phyloP scores from a whole-genome alignment of 2,113 vertebrate genomes.

The Corynorhinus townsendii region DNA sequence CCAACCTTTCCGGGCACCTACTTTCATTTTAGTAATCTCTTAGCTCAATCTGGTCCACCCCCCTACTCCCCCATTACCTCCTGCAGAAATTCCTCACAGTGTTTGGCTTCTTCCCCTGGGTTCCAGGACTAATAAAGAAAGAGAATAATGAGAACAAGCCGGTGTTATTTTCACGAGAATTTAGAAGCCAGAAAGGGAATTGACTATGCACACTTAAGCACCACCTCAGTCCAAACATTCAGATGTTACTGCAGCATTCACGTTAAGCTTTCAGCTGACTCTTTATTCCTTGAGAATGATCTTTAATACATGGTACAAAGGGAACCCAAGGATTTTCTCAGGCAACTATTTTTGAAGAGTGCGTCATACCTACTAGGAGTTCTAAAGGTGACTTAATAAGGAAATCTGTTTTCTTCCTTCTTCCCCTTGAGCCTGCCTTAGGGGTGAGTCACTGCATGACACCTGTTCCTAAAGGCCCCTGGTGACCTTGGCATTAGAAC shows the following conservation, averaged over 20 bases:
- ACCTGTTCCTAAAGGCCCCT: not conserved
- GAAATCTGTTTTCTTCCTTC: not conserved
- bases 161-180: not conserved
- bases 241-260: not conserved
- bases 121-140: not conserved
- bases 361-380: not conserved
- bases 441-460: not conserved
- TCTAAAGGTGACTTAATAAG: not conserved
- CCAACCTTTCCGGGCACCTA: not conserved
- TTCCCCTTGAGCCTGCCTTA: not conserved
- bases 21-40: not conserved
- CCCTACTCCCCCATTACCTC: not conserved
- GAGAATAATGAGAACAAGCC: not conserved
- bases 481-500: not conserved
- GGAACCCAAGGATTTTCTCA: not conserved
- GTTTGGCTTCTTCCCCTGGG: not conserved
- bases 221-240: not conserved
- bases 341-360: not conserved
- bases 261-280: not conserved
- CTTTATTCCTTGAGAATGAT: not conserved
- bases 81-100: not conserved
- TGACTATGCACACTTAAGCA: not conserved
- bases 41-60: not conserved
- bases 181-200: not conserved
- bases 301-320: slow-evolving; percentile 6